These are phyloP conservation scores for Liolophura sinensis DNA, from an alignment of 1,140 invertebrate genomes.

Conservation along the genomic window DNA sequence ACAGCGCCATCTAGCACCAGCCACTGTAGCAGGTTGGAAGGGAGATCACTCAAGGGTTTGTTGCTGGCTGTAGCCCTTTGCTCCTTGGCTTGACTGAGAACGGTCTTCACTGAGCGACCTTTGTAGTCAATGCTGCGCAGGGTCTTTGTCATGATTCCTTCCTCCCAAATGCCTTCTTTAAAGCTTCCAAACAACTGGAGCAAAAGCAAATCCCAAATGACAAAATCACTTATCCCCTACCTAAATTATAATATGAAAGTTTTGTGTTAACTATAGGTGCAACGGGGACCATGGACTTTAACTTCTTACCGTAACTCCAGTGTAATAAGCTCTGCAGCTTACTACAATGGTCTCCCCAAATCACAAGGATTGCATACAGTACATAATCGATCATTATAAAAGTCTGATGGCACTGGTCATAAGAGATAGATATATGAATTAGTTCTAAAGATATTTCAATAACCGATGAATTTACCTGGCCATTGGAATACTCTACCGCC, in stretches of 20 bases:
- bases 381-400: too few relatives aligned
- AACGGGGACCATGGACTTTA: too few relatives aligned
- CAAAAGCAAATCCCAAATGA: slow-evolving; percentile 7
- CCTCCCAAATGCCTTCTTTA: slow-evolving; percentile 44
- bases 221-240: too few relatives aligned
- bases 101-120: slow-evolving; percentile 37
- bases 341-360: too few relatives aligned
- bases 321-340: too few relatives aligned
- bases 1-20: slow-evolving; percentile 53
- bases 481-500: not conserved
- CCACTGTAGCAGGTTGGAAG: slow-evolving; percentile 47
- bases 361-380: too few relatives aligned
- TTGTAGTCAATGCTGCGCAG: slow-evolving; percentile 38
- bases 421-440: not conserved
- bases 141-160: slow-evolving; percentile 46
- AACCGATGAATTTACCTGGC: not conserved
- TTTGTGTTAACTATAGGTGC: too few relatives aligned
- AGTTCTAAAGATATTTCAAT: not conserved
- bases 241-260: too few relatives aligned
- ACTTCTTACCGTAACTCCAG: too few relatives aligned
- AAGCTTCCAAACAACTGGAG: slow-evolving; percentile 50
- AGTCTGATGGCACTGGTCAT: too few relatives aligned
- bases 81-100: slow-evolving; percentile 26
- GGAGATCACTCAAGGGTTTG: slow-evolving; percentile 25
- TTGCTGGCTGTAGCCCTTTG: slow-evolving; percentile 20